phyloP scores from a whole-genome alignment of 2,888 invertebrate species.

The Notodromas monacha region DNA sequence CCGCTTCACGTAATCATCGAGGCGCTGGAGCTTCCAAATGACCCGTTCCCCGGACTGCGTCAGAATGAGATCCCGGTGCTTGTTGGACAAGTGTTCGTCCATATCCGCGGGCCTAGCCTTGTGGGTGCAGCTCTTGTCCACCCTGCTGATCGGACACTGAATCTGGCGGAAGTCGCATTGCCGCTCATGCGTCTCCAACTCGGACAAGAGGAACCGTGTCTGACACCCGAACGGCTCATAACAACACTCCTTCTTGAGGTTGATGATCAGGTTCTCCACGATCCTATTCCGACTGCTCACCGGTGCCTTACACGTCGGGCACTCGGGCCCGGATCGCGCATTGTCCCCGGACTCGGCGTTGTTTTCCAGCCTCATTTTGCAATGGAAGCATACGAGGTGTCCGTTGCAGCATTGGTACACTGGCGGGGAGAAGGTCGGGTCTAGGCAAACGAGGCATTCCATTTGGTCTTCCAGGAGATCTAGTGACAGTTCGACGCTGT shows the following conservation, averaged over 20 bases:
- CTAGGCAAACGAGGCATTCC: slow-evolving; percentile 1
- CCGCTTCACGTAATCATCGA: neutral
- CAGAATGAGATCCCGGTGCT: slow-evolving; percentile 1
- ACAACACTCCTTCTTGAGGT: neutral
- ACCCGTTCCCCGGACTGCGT: neutral
- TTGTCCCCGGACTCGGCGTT: no score
- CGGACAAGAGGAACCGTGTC: slow-evolving; percentile 1
- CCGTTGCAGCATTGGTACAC: neutral
- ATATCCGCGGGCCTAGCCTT: neutral
- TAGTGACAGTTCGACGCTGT: slow-evolving; percentile 1
- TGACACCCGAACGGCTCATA: neutral
- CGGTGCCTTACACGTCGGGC: neutral
- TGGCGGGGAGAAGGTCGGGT: neutral
- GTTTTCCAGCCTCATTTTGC: neutral
- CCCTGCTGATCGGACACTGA: neutral
- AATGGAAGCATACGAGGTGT: neutral
- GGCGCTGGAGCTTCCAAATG: neutral
- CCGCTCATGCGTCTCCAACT: neutral
- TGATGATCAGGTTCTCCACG: neutral
- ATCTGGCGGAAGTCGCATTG: neutral
- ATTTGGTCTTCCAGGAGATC: neutral
- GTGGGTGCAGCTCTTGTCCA: neutral
- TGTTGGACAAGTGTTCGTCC: neutral
- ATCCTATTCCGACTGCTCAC: neutral
- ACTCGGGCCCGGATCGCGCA: no score